Base-by-base conservation (phyloP, 2,797 vertebrate genomes). In the Artibeus jamaicensis region DNA sequence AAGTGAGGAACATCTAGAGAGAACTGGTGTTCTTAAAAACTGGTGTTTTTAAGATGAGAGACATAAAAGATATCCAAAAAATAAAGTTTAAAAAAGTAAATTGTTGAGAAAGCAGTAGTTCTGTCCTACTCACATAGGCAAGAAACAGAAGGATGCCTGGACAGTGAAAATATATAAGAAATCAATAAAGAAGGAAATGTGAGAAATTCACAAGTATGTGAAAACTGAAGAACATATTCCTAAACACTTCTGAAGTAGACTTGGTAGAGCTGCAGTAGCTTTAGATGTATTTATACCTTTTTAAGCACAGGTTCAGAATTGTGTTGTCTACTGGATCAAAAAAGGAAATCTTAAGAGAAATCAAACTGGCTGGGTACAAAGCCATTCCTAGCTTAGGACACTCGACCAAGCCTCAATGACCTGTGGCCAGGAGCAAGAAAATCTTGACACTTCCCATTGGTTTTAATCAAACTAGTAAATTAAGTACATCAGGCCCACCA, bases 401-500 rank as follows among this genome's bases (percentile, higher is more conserved):
- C 39, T 68, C 15, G 22, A 95, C 83, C 37, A 95, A 91, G 70
- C 73, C 78, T 67, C 53, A 91, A 7, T 85, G 96, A 97, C 39
- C 70, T 44, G 42, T 3, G 74, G 24, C 74, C 83, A 81, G 73
- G 7, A 96, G n/a, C 42, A 96, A 95, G 73, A 95, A 91, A 84
- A 96, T 65, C 5, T 86, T 91, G 59, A 96, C 68, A 97, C 95
- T 97, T 65, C 65, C 1, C 34, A 96, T 94, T 91, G 90, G 77
- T 86, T 96, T 96, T 96, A 92, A 91, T 12, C 11, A 82, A 97
- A 96, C 68, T 57, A 96, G 96, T 96, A 97, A 97, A 84, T 74
- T 97, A 94, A 97, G 83, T 94, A 95, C 86, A 96, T 81, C 89
- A 97, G 97, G 79, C 87, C 39, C 83, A 96, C 95, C 96, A 96